Evolutionary conservation across 2,888 invertebrate species (phyloP).

Genomic region (Steromphala cineraria): DNA sequence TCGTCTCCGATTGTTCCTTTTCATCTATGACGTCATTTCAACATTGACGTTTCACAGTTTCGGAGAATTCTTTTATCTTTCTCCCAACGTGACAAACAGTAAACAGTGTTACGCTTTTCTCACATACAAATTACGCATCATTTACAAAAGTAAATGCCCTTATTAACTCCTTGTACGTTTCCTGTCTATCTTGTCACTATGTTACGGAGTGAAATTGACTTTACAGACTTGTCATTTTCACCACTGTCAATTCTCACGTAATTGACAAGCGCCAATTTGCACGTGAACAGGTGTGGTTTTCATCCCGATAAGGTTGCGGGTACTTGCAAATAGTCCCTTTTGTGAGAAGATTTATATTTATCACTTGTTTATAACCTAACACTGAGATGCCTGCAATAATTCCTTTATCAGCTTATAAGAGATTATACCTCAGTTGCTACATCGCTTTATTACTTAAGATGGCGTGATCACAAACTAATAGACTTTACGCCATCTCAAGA

Average conservation of each 20-base stretch:
- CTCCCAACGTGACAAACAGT: neutral
- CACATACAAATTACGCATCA: neutral
- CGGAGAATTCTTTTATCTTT: neutral
- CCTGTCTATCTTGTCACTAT: neutral
- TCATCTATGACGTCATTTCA: neutral
- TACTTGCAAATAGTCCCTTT: neutral
- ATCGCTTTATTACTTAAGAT: conserved; percentile 9
- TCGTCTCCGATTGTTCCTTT: too few relatives aligned
- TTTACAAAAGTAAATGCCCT: neutral
- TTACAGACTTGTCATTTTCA: neutral
- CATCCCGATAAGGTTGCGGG: neutral
- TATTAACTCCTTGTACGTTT: neutral
- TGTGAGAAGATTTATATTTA: neutral
- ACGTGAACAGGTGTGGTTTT: neutral
- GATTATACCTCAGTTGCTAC: neutral
- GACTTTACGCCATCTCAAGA: conserved; percentile 3
- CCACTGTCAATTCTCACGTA: neutral
- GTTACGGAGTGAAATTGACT: neutral
- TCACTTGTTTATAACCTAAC: neutral
- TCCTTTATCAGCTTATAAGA: neutral
- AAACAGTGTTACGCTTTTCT: neutral
- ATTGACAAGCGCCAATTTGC: neutral
- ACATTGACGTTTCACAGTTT: conserved; percentile 2
- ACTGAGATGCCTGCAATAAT: neutral
- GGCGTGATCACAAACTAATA: conserved; percentile 15